phyloP scores from a whole-genome alignment of 1,140 invertebrate genomes.

The Zaprionus davidi region DNA sequence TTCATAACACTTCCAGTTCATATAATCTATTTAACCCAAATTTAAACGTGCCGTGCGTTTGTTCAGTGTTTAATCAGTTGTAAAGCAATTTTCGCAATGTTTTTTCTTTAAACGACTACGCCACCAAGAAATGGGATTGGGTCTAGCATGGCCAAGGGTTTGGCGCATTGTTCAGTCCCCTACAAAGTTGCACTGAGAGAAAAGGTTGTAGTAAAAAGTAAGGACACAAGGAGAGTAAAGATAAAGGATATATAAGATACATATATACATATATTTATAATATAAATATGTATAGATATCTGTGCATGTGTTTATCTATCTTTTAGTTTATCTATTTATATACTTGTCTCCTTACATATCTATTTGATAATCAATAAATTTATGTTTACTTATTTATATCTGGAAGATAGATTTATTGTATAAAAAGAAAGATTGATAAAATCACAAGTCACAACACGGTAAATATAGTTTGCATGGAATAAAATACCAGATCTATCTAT shows the following conservation, averaged over 20 bases:
- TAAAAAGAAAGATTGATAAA: too few relatives aligned
- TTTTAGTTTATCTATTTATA: background rate
- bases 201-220: background rate
- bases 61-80: constrained; percentile 80
- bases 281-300: too few relatives aligned
- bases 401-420: too few relatives aligned
- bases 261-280: too few relatives aligned
- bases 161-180: constrained; percentile 37
- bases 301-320: background rate
- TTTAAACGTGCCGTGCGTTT: constrained; percentile 79
- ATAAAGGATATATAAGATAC: too few relatives aligned
- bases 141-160: constrained; percentile 11
- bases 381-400: too few relatives aligned
- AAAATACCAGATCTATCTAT: too few relatives aligned
- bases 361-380: too few relatives aligned
- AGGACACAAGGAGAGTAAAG: background rate
- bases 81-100: constrained; percentile 81
- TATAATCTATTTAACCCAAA: constrained; percentile 82
- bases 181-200: constrained; percentile 11
- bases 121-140: constrained; percentile 26
- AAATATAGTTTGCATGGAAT: too few relatives aligned
- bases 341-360: too few relatives aligned
- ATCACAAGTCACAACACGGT: too few relatives aligned
- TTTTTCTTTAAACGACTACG: constrained; percentile 74
- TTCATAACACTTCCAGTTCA: constrained; percentile 82